Base-by-base conservation (phyloP, 92 coral and sea anemone genomes). In the Muricea muricata region DNA sequence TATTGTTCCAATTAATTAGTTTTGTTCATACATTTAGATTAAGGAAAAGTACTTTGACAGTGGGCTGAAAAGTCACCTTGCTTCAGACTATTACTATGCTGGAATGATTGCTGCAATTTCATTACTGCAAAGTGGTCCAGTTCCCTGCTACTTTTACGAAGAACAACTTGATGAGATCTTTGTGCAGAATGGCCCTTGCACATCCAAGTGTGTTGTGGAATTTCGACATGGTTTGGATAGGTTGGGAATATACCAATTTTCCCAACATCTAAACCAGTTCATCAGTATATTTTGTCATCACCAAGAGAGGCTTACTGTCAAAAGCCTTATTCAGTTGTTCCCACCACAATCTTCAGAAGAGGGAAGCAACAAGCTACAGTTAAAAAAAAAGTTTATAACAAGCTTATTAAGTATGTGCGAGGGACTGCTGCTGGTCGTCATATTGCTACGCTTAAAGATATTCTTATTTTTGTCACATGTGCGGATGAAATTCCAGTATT, bases 31-130 rank as follows among this genome's bases (percentile, higher is more conserved):
- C 14, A 45, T 45, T 23, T 80, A 77, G 58, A 65, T 78, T 34
- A 78, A 89, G 37, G 20, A 9, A n/a, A 89, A 89, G 54, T 84
- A 81, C 30, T 80, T 87, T 41, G 86, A 87, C 40, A 65, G 80
- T 79, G 58, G 58, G 58, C 23, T 50, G 58, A 84, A 89, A 68
- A 83, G 80, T 57, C 89, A 89, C 68, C 82, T 89, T 29, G 74
- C 89, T 48, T 70, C 42, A 12, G 92, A 89, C 45, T 85, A 89
- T 40, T 89, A 29, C 40, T 84, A 66, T 24, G 71, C 85, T 40
- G 89, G 92, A 2, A 67, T 70, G 63, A 85, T 89, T 70, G 89
- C 87, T 15, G 84, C 87, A n/a, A 89, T 85, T 63, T 82, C 92
- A 6, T 80, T 89, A 52, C 21, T 85, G 47, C 89, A 89, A 30